phyloP scores from a whole-genome alignment of 2,888 invertebrate genomes.

The Macrosoma leucophasiata region DNA sequence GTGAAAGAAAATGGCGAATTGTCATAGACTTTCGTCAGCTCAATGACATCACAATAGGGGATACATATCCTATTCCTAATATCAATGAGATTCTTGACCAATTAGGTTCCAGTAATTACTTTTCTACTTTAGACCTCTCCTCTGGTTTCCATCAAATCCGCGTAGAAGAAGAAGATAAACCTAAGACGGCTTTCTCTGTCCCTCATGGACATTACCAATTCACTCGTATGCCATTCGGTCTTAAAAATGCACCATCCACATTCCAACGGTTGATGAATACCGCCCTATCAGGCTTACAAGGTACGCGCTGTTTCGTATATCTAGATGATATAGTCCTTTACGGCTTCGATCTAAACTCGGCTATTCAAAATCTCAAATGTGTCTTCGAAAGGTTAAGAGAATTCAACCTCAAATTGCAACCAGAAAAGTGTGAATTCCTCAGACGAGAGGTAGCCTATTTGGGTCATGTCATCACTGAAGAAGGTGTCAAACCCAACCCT shows the following conservation, averaged over 20 bases:
- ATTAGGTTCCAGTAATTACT: slow-evolving; percentile 16
- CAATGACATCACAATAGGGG: too few relatives aligned
- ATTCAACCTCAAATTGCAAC: slow-evolving; percentile 11
- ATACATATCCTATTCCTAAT: slow-evolving; percentile 19
- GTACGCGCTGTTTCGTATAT: slow-evolving; percentile 13
- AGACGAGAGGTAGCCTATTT: slow-evolving; percentile 6
- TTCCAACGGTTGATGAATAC: slow-evolving; percentile 15
- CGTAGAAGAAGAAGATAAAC: slow-evolving; percentile 21
- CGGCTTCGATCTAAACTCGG: slow-evolving; percentile 10
- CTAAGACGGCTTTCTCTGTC: slow-evolving; percentile 17
- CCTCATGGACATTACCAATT: slow-evolving; percentile 19
- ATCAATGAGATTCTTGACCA: slow-evolving; percentile 25
- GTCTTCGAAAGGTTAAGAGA: slow-evolving; percentile 2
- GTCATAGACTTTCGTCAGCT: too few relatives aligned
- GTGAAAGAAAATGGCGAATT: too few relatives aligned
- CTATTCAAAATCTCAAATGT: slow-evolving; percentile 5
- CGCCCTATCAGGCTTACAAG: slow-evolving; percentile 7
- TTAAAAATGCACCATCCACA: slow-evolving; percentile 18
- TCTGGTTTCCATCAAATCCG: slow-evolving; percentile 25
- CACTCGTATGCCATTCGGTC: slow-evolving; percentile 20
- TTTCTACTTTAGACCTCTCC: slow-evolving; percentile 13
- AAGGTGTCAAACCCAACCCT: slow-evolving; percentile 5
- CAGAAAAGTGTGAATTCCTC: slow-evolving; percentile 12
- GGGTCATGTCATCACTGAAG: slow-evolving; percentile 11
- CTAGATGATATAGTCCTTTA: slow-evolving; percentile 20